Evolutionary conservation across 1,140 invertebrate species (phyloP).

Genomic region (Drosophila nasuta): DNA sequence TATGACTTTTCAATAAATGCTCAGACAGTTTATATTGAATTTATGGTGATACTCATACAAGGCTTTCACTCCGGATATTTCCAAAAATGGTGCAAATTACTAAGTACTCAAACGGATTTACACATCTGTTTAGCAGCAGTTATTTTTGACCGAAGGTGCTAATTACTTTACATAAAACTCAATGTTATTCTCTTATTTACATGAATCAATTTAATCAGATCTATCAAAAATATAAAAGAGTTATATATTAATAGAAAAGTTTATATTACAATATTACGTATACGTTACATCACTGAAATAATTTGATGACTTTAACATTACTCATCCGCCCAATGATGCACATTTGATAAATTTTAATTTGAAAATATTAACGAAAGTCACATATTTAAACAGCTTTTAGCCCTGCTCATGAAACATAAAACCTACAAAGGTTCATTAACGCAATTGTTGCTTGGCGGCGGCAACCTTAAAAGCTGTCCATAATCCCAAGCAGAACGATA

Average conservation of each 20-base stretch:
- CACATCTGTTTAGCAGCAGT: slow-evolving; percentile 5
- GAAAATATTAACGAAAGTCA: not conserved
- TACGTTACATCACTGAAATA: too few species aligned
- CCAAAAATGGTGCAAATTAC: not conserved
- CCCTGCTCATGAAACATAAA: not conserved
- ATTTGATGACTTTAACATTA: too few species aligned
- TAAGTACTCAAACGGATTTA: not conserved
- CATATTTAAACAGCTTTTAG: slow-evolving; percentile 38
- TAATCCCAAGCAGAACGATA: slow-evolving; percentile 1
- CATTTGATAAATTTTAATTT: too few species aligned
- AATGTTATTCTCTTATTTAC: not conserved
- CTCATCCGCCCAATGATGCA: too few species aligned
- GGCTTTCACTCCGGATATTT: not conserved
- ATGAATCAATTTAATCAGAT: too few species aligned
- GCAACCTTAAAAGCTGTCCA: not conserved
- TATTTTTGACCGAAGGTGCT: slow-evolving; percentile 37
- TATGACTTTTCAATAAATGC: not conserved
- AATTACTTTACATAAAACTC: slow-evolving; percentile 28
- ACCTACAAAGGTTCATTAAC: slow-evolving; percentile 7
- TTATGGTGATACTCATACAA: not conserved
- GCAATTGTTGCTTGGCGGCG: slow-evolving; percentile 23
- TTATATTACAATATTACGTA: too few species aligned
- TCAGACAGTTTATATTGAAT: slow-evolving; percentile 1
- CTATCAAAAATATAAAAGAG: too few species aligned
- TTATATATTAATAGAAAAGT: too few species aligned